A percentile compares a stretch with the other conserved stretches of the same genome.
These are phyloP conservation scores for Eilema caniola DNA, from an alignment of 2,888 invertebrate species.

Conservation along the genomic window DNA sequence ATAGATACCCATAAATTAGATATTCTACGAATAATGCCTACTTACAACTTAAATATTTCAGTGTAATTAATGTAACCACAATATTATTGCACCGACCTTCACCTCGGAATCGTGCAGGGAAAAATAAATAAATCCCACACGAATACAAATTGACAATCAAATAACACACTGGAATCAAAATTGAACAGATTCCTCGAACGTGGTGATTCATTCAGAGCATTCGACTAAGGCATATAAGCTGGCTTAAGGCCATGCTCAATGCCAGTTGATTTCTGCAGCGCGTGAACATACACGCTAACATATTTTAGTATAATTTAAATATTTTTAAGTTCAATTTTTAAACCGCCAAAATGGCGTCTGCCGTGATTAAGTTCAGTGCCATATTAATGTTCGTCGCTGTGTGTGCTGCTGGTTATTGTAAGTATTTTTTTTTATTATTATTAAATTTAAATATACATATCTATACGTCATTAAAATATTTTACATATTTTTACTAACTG, in stretches of 20 bases:
- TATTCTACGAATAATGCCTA: neutral
- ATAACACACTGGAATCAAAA: constrained; percentile 40
- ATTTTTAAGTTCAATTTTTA: constrained; percentile 56
- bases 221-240: constrained; percentile 72
- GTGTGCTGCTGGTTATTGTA: constrained; percentile 76
- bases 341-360: constrained; percentile 73
- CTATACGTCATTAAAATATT: too few species aligned
- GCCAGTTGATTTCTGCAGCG: constrained; percentile 72
- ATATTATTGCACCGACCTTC: constrained; percentile 16
- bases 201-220: constrained; percentile 66
- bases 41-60: neutral
- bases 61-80: neutral
- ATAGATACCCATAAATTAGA: too few species aligned
- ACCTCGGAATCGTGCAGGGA: constrained; percentile 18
- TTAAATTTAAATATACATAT: neutral
- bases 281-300: constrained; percentile 63
- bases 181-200: constrained; percentile 62
- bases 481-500: neutral
- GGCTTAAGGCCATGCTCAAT: constrained; percentile 74
- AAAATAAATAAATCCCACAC: constrained; percentile 26
- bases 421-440: constrained; percentile 53
- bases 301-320: constrained; percentile 39
- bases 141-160: constrained; percentile 43
- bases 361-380: constrained; percentile 82
- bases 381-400: constrained; percentile 75